These are phyloP conservation scores for Ctenomys sociabilis DNA, from an alignment of 2,113 vertebrate species.

Conservation along the genomic window DNA sequence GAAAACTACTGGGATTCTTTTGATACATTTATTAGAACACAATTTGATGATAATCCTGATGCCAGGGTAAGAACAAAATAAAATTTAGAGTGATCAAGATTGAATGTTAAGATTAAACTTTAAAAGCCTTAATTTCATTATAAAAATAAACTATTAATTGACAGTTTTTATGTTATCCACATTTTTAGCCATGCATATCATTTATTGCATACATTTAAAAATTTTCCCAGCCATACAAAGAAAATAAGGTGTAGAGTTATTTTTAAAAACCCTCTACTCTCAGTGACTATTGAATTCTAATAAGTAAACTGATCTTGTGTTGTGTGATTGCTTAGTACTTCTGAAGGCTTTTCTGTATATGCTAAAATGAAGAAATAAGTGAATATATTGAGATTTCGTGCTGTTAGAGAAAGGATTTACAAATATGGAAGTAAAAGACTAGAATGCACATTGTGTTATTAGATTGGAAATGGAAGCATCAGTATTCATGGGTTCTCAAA, in stretches of 20 bases:
- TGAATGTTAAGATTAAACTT: not conserved
- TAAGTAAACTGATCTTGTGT: not conserved
- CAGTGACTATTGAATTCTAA: not conserved
- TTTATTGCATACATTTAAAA: too few relatives aligned
- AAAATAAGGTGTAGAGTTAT: not conserved
- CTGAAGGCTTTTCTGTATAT: not conserved
- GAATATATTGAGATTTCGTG: not conserved
- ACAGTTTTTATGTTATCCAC: not conserved
- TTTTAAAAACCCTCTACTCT: not conserved
- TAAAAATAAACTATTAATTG: constrained; percentile 26
- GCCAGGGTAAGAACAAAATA: constrained; percentile 85
- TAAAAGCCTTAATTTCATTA: constrained; percentile 23
- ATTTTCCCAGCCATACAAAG: not conserved
- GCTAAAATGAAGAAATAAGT: not conserved
- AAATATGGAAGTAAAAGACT: not conserved
- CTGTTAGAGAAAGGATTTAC: not conserved
- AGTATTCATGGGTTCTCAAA: not conserved
- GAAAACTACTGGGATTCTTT: constrained; percentile 88
- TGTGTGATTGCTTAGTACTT: not conserved
- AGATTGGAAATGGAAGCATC: not conserved
- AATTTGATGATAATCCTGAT: constrained; percentile 88
- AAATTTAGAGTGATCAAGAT: not conserved
- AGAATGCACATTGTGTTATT: not conserved
- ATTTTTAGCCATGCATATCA: not conserved
- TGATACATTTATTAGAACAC: constrained; percentile 88